These are phyloP conservation scores for Cyprinella venusta DNA, from an alignment of 2,797 vertebrate genomes.

Conservation along the genomic window DNA sequence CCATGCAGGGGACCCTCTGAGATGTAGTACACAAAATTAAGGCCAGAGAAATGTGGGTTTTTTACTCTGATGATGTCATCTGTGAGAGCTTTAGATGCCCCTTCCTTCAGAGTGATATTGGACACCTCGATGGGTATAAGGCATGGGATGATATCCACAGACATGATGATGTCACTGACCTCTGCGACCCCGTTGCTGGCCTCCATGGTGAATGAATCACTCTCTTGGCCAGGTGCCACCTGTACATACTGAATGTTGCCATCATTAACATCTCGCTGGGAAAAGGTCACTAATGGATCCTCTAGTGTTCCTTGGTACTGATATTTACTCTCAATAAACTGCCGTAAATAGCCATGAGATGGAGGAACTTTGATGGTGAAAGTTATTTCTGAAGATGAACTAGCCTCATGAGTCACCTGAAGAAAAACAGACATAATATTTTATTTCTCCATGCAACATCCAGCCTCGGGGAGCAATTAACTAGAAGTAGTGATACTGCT, in stretches of 20 bases:
- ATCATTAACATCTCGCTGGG: conserved; percentile 82
- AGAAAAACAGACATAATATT: conserved; percentile 54
- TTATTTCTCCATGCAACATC: not conserved
- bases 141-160: conserved; percentile 83
- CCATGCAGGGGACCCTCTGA: conserved; percentile 81
- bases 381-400: conserved; percentile 83
- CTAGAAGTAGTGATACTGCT: not conserved
- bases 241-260: conserved; percentile 88
- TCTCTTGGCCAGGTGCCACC: conserved; percentile 70
- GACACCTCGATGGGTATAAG: conserved; percentile 83
- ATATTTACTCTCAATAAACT: conserved; percentile 74
- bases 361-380: conserved; percentile 81
- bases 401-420: conserved; percentile 86
- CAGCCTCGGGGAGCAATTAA: not conserved
- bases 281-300: conserved; percentile 81
- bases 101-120: conserved; percentile 87
- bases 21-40: conserved; percentile 85
- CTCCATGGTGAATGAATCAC: conserved; percentile 81
- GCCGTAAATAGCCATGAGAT: conserved; percentile 80
- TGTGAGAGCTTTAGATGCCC: conserved; percentile 80
- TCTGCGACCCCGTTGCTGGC: conserved; percentile 81
- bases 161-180: conserved; percentile 76
- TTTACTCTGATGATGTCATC: conserved; percentile 81
- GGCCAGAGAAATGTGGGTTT: conserved; percentile 81
- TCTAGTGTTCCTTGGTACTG: conserved; percentile 71